Percentiles rank a stretch among this genome's conserved stretches.
These are phyloP conservation scores for Athalia rosae DNA, from an alignment of 2,888 invertebrate genomes.

Conservation along the genomic window DNA sequence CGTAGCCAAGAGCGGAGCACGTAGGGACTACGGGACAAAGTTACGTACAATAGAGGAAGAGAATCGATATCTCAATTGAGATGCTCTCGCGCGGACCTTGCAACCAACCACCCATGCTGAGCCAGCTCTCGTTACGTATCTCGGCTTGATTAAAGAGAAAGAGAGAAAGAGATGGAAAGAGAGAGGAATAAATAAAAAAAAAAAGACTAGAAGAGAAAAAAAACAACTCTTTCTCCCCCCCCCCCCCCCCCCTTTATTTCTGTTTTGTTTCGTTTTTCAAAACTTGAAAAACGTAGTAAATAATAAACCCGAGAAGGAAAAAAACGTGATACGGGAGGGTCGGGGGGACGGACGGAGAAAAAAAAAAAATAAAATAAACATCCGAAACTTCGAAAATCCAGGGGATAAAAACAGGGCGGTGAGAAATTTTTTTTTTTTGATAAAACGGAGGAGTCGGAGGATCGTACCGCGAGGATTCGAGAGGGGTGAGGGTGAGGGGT, in stretches of 20 bases:
- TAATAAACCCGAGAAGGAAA: background rate
- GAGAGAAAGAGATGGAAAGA: background rate
- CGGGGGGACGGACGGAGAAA: too few species aligned
- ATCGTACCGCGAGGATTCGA: background rate
- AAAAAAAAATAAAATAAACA: too few species aligned
- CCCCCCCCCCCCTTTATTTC: too few species aligned
- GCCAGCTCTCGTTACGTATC: background rate
- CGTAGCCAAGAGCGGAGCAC: too few species aligned
- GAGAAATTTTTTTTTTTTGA: too few species aligned
- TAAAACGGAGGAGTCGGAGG: background rate
- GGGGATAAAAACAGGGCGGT: too few species aligned
- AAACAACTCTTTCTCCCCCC: too few species aligned
- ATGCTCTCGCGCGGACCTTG: constrained; percentile 38
- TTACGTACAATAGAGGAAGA: constrained; percentile 30
- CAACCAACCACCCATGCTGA: constrained; percentile 3
- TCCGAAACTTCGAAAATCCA: too few species aligned
- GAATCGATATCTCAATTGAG: constrained; percentile 45
- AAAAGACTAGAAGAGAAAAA: background rate
- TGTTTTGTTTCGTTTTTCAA: background rate
- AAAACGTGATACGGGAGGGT: too few species aligned
- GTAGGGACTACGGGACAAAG: background rate
- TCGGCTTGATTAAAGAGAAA: background rate
- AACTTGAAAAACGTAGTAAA: background rate
- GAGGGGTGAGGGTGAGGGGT: background rate
- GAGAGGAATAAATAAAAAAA: background rate